These are phyloP conservation scores for Furcifer pardalis DNA, from an alignment of 2,797 vertebrate genomes.

Conservation along the genomic window DNA sequence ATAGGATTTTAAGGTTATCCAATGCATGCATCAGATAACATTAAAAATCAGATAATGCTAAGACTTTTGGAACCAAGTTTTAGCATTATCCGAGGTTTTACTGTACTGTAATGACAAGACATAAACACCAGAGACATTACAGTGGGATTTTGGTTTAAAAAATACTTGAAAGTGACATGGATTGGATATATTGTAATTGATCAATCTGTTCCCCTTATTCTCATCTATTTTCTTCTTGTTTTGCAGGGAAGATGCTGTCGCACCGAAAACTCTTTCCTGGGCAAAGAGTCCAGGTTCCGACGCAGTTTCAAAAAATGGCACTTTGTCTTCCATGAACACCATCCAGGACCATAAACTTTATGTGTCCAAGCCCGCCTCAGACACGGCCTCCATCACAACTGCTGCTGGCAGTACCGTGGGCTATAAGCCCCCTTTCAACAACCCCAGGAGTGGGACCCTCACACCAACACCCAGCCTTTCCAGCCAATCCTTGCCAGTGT, in stretches of 20 bases:
- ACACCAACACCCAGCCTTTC: constrained; percentile 74
- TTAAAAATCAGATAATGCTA: too few species aligned
- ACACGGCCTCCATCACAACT: constrained; percentile 86
- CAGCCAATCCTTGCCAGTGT: constrained; percentile 73
- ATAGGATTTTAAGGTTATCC: too few species aligned
- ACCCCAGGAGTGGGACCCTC: constrained; percentile 69
- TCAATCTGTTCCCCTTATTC: not conserved
- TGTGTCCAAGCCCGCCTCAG: constrained; percentile 76
- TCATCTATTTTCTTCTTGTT: not conserved
- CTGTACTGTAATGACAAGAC: not conserved
- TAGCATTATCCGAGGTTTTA: too few species aligned
- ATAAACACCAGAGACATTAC: too few species aligned
- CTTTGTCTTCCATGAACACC: constrained; percentile 90
- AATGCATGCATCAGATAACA: too few species aligned
- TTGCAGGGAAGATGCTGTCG: constrained; percentile 90
- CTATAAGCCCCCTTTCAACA: constrained; percentile 66
- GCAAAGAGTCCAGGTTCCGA: constrained; percentile 85
- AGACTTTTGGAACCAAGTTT: too few species aligned
- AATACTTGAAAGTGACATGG: too few species aligned
- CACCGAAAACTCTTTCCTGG: constrained; percentile 91
- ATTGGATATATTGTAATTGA: not conserved
- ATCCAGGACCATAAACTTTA: constrained; percentile 75
- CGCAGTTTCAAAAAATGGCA: constrained; percentile 92
- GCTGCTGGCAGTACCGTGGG: constrained; percentile 79
- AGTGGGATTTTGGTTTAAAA: too few species aligned